phyloP scores from a whole-genome alignment of 2,888 invertebrate genomes.

The Boloria euphrosyne region DNA sequence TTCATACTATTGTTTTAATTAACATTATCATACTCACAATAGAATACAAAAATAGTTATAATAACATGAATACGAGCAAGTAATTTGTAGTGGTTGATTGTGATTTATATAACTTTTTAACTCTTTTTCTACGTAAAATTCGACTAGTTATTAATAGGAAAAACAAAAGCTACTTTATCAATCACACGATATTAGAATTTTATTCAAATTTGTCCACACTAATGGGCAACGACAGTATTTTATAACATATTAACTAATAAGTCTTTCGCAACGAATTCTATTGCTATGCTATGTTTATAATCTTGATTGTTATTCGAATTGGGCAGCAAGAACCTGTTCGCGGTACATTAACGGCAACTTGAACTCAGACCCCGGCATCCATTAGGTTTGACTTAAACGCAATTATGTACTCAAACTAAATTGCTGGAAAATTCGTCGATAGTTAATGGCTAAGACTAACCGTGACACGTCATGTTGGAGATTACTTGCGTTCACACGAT shows the following conservation, averaged over 20 bases:
- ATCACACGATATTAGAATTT: slow-evolving; percentile 1
- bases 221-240: background rate
- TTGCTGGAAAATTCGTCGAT: slow-evolving; percentile 75
- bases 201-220: background rate
- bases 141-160: too few relatives aligned
- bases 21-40: too few relatives aligned
- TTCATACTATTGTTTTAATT: too few relatives aligned
- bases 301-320: slow-evolving; percentile 33
- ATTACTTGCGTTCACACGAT: slow-evolving; percentile 50
- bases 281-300: slow-evolving; percentile 25
- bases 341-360: slow-evolving; percentile 66
- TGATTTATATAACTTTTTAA: too few relatives aligned
- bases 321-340: slow-evolving; percentile 55
- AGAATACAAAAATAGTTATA: too few relatives aligned
- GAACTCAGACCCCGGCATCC: slow-evolving; percentile 60
- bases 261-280: slow-evolving; percentile 23
- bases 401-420: slow-evolving; percentile 80
- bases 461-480: slow-evolving; percentile 60
- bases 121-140: too few relatives aligned
- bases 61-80: too few relatives aligned
- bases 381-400: slow-evolving; percentile 78
- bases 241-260: slow-evolving; percentile 16
- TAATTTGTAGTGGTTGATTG: too few relatives aligned
- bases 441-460: slow-evolving; percentile 66
- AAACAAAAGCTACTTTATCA: background rate